These are phyloP conservation scores for Salpingus planirostris DNA, from an alignment of 2,888 invertebrate species.

Conservation along the genomic window DNA sequence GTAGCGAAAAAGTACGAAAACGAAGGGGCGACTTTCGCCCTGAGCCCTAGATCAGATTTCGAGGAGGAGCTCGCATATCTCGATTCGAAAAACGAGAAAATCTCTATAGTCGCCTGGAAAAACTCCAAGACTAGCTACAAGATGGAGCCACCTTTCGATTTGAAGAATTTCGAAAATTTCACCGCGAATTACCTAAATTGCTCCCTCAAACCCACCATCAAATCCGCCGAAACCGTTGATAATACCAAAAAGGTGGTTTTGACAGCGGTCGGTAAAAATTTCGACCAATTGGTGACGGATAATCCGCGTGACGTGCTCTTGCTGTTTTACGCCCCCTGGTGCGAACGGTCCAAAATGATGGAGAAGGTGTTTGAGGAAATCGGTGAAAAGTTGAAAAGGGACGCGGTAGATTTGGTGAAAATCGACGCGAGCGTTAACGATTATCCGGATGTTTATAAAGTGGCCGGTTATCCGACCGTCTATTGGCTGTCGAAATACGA, in stretches of 20 bases:
- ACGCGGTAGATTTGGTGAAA: neutral
- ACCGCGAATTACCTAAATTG: too few relatives aligned
- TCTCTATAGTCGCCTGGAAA: neutral
- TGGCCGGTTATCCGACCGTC: neutral
- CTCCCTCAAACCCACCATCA: neutral
- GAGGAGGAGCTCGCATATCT: neutral
- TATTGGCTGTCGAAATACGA: neutral
- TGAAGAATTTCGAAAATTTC: neutral
- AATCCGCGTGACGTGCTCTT: constrained; percentile 87
- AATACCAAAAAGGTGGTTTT: neutral
- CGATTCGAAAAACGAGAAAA: neutral
- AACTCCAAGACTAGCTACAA: neutral
- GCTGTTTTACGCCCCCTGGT: constrained; percentile 99
- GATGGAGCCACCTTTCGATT: neutral
- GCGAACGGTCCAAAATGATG: constrained; percentile 96
- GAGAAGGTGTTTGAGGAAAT: constrained; percentile 90
- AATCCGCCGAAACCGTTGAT: neutral
- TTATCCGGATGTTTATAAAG: neutral
- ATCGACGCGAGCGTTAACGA: neutral
- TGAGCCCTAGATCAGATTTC: neutral
- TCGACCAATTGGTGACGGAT: constrained; percentile 86
- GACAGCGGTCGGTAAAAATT: constrained; percentile 79
- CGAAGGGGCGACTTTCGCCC: neutral
- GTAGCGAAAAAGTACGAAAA: neutral
- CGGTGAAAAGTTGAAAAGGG: constrained; percentile 59